A percentile compares a stretch with the other conserved stretches of the same genome.
phyloP scores from a whole-genome alignment of 2,797 vertebrate species.

The Champsocephalus gunnari region DNA sequence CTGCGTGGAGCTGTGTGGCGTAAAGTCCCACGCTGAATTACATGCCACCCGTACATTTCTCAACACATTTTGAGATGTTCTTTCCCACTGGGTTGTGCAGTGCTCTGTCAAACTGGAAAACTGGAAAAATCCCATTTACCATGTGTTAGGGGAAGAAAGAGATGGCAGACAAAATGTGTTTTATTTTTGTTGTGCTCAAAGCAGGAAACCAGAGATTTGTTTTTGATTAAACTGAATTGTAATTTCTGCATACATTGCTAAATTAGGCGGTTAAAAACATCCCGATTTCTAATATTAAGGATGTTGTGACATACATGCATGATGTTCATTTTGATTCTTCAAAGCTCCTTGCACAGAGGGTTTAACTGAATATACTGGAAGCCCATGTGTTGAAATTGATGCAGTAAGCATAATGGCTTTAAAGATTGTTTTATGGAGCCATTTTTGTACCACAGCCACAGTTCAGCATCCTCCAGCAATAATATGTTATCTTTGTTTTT shows the following conservation, averaged over 20 bases:
- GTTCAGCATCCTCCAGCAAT: constrained; percentile 22
- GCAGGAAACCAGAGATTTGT: neutral
- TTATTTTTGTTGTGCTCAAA: neutral
- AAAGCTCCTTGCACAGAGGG: neutral
- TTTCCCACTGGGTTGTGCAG: neutral
- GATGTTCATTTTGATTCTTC: neutral
- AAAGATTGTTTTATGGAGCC: neutral
- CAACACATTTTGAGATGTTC: constrained; percentile 15
- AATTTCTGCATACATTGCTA: neutral
- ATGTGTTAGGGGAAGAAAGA: constrained; percentile 13
- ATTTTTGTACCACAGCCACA: constrained; percentile 2
- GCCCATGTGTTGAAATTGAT: neutral
- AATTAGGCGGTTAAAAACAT: neutral
- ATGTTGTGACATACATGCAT: neutral
- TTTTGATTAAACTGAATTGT: neutral
- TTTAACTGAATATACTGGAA: neutral
- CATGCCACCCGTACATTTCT: constrained; percentile 13
- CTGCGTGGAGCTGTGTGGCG: neutral
- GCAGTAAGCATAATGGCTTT: neutral
- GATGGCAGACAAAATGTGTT: neutral
- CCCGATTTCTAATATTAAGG: neutral
- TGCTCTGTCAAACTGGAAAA: constrained; percentile 13
- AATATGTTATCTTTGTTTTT: constrained; percentile 39
- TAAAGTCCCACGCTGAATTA: constrained; percentile 1
- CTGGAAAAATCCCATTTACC: constrained; percentile 10